Evolutionary conservation across 2,113 vertebrate genomes (phyloP).

Genomic region (Irena cyanogastra): DNA sequence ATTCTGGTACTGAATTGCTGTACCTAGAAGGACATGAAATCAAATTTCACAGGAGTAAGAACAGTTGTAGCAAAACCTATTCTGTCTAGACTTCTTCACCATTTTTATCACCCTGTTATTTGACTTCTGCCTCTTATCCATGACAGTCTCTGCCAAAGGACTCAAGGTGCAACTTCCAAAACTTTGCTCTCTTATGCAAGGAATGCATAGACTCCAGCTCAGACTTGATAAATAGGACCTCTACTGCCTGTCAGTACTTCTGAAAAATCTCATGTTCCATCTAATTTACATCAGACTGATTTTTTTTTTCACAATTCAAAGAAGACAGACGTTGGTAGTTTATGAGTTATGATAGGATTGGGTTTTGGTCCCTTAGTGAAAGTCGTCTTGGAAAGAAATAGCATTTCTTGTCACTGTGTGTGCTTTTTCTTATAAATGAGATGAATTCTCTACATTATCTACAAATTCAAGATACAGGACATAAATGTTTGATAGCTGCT

Average conservation of each 20-base stretch:
- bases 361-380: background rate
- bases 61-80: background rate
- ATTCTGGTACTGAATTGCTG: background rate
- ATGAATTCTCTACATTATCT: background rate
- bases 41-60: background rate
- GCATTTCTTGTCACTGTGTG: background rate
- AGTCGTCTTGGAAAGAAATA: background rate
- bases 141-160: background rate
- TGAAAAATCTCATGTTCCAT: background rate
- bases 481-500: background rate
- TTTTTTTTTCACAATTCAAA: background rate
- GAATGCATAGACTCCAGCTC: rapidly evolving
- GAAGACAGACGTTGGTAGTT: background rate
- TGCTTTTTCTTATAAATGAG: conserved; percentile 2
- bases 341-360: background rate
- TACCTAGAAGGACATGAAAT: background rate
- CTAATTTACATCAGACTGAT: background rate
- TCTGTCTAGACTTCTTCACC: background rate
- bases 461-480: background rate
- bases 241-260: background rate
- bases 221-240: background rate
- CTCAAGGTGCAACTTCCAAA: background rate
- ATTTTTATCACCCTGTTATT: background rate
- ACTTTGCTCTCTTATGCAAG: background rate
- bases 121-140: background rate